These are phyloP conservation scores for Plagodis pulveraria DNA, from an alignment of 2,888 invertebrate genomes.

Conservation along the genomic window DNA sequence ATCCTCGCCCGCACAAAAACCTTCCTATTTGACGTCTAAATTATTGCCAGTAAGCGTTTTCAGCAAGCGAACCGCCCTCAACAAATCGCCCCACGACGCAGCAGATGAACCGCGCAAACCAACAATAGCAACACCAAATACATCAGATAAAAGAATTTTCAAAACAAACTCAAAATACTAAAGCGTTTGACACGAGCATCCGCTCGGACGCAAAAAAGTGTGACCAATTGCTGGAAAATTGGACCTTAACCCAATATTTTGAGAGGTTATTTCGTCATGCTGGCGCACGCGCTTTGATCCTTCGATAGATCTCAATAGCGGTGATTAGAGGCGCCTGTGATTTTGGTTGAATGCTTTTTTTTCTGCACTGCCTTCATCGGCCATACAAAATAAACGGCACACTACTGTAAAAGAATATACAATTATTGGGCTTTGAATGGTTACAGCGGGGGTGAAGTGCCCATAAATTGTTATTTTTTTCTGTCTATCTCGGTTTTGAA, in stretches of 20 bases:
- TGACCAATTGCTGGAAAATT: constrained; percentile 67
- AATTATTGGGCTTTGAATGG: constrained; percentile 84
- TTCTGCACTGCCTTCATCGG: constrained; percentile 73
- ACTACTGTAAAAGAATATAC: constrained; percentile 85
- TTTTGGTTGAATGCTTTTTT: constrained; percentile 83
- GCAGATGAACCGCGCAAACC: constrained; percentile 71
- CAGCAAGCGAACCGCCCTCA: constrained; percentile 72
- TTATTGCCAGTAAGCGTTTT: constrained; percentile 78
- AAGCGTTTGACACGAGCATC: constrained; percentile 86
- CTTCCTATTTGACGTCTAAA: constrained; percentile 83
- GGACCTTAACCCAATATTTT: constrained; percentile 73
- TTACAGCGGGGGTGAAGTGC: constrained; percentile 84
- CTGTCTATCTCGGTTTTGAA: constrained; percentile 50
- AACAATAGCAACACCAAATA: constrained; percentile 81
- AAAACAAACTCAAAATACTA: constrained; percentile 85
- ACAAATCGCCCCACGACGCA: constrained; percentile 69
- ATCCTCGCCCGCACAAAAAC: constrained; percentile 67
- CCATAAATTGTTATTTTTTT: constrained; percentile 82
- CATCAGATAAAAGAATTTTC: constrained; percentile 85
- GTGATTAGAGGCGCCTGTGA: constrained; percentile 85
- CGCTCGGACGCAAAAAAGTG: constrained; percentile 79
- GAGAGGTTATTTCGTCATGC: constrained; percentile 71
- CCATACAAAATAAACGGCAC: constrained; percentile 79
- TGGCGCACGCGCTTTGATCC: constrained; percentile 75
- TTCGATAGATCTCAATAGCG: constrained; percentile 84